These are phyloP conservation scores for Ostrea denselamellosa DNA, from an alignment of 1,140 invertebrate species.

Conservation along the genomic window DNA sequence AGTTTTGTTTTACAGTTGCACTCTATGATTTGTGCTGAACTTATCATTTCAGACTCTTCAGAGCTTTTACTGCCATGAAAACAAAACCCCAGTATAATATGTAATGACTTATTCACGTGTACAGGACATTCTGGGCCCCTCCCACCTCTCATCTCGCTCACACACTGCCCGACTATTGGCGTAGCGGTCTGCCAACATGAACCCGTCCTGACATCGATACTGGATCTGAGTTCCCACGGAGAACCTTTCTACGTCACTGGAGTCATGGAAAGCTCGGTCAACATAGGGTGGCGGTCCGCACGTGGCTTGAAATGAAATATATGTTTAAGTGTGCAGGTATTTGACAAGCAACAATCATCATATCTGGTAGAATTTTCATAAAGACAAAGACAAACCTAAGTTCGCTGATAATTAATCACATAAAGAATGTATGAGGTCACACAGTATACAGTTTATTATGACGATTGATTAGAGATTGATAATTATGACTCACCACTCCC, in stretches of 20 bases:
- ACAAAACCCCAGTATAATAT: background rate
- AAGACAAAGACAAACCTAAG: background rate
- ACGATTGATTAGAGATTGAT: background rate
- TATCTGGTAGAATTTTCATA: background rate
- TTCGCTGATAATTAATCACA: background rate
- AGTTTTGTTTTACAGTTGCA: too few relatives aligned
- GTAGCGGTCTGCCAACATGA: conserved; percentile 21
- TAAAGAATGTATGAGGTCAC: too few relatives aligned
- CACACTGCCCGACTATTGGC: conserved; percentile 50
- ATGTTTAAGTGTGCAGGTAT: background rate
- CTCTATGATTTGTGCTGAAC: too few relatives aligned
- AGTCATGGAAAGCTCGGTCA: conserved; percentile 61
- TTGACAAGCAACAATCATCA: background rate
- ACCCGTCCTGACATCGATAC: conserved; percentile 87
- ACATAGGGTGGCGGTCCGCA: conserved; percentile 63
- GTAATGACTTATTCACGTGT: background rate
- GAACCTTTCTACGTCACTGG: conserved; percentile 73
- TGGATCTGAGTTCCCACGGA: conserved; percentile 85
- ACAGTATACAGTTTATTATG: too few relatives aligned
- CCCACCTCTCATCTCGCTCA: conserved; percentile 48
- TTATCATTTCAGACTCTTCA: too few relatives aligned
- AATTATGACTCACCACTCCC: conserved; percentile 25
- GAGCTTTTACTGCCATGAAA: too few relatives aligned
- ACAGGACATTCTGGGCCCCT: conserved; percentile 20
- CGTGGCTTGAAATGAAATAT: conserved; percentile 51